Conservation (phyloP, 2,888 invertebrate genomes). For the Tigriopus californicus region DNA sequence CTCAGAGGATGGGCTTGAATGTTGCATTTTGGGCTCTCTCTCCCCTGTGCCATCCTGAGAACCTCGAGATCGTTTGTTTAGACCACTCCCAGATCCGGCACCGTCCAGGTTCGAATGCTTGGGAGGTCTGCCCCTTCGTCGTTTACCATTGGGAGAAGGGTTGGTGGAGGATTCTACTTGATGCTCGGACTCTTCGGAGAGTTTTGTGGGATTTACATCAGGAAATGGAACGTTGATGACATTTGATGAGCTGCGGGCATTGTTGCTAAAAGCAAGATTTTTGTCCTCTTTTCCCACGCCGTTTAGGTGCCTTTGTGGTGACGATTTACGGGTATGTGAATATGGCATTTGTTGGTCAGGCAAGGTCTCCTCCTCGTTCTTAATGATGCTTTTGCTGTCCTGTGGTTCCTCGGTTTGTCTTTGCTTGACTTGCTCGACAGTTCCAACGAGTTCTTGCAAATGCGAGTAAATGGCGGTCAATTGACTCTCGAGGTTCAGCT, state of each 20-base stretch:
- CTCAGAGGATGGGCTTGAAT: neutral
- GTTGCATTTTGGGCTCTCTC: neutral
- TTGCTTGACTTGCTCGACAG: slow-evolving; percentile 10
- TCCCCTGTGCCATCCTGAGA: neutral
- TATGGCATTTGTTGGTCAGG: slow-evolving; percentile 3
- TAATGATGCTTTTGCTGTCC: neutral
- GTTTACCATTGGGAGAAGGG: neutral
- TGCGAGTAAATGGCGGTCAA: slow-evolving; percentile 11
- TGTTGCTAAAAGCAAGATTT: too few species aligned
- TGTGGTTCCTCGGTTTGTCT: neutral
- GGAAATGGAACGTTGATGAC: too few species aligned
- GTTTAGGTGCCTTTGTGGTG: neutral
- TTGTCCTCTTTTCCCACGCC: neutral
- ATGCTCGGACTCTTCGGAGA: neutral
- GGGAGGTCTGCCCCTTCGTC: slow-evolving; percentile 7
- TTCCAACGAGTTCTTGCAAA: slow-evolving; percentile 12
- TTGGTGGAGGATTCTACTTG: neutral
- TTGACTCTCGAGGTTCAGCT: slow-evolving; percentile 4
- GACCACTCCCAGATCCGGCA: neutral
- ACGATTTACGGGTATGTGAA: neutral
- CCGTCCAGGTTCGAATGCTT: slow-evolving; percentile 6
- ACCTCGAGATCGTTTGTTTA: neutral
- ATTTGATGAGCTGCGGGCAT: too few species aligned
- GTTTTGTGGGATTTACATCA: too few species aligned
- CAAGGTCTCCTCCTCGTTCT: slow-evolving; percentile 5